Evolutionary conservation across 1,140 invertebrate genomes (phyloP).

Genomic region (Temnothorax nylanderi): DNA sequence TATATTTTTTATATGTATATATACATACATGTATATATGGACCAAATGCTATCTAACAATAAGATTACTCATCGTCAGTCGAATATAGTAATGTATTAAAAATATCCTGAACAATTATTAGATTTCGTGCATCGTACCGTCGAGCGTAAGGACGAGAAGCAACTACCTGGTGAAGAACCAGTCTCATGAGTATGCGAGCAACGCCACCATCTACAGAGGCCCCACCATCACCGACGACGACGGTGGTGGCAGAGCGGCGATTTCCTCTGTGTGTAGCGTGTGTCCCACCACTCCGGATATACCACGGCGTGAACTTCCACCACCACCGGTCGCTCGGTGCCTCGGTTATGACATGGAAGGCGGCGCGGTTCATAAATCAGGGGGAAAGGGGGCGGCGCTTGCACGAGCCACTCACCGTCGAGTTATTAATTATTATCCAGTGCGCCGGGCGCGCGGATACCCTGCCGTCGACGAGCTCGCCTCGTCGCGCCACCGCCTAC

Average conservation of each 20-base stretch:
- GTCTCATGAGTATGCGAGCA: slow-evolving; percentile 71
- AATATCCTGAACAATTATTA: background rate
- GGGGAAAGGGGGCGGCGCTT: slow-evolving; percentile 80
- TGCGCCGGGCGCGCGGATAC: slow-evolving; percentile 45
- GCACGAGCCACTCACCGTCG: slow-evolving; percentile 82
- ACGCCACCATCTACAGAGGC: slow-evolving; percentile 17
- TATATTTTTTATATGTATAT: too few relatives aligned
- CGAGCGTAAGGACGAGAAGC: slow-evolving; percentile 77
- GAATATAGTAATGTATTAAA: background rate
- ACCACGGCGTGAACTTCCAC: background rate
- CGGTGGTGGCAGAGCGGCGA: background rate
- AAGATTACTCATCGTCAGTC: background rate
- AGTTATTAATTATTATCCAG: slow-evolving; percentile 85
- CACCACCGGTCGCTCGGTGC: slow-evolving; percentile 37
- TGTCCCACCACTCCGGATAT: slow-evolving; percentile 57
- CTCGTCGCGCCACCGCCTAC: slow-evolving; percentile 32
- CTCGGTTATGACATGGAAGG: slow-evolving; percentile 84
- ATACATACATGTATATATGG: too few relatives aligned
- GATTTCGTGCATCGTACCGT: slow-evolving; percentile 42
- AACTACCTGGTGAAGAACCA: slow-evolving; percentile 77
- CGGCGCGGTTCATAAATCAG: slow-evolving; percentile 86
- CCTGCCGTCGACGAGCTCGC: slow-evolving; percentile 31
- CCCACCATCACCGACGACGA: background rate
- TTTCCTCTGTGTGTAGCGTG: slow-evolving; percentile 51
- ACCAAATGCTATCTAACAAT: background rate